Conservation (phyloP, 2,113 vertebrate genomes). For the Paratilapia polleni region DNA sequence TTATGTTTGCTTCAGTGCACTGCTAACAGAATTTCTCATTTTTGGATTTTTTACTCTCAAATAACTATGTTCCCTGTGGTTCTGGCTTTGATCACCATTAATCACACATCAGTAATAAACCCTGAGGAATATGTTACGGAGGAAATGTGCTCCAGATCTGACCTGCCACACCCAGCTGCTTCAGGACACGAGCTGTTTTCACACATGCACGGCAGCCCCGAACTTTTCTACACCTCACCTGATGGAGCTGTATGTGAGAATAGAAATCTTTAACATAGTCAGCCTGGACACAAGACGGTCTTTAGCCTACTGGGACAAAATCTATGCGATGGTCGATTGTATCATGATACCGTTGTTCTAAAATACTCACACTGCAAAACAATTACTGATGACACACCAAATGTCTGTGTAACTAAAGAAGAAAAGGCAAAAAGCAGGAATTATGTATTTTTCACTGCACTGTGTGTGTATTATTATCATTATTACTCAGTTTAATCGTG, state of each 20-base stretch:
- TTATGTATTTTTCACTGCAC: neutral
- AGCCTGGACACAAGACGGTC: neutral
- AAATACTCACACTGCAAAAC: neutral
- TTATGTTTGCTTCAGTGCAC: neutral
- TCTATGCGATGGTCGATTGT: neutral
- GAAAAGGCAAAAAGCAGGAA: neutral
- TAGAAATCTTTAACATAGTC: neutral
- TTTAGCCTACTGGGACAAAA: neutral
- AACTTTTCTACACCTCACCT: conserved; percentile 1
- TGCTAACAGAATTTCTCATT: neutral
- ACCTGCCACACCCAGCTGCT: conserved; percentile 8
- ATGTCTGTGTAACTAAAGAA: neutral
- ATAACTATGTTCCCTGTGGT: neutral
- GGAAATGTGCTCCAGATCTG: neutral
- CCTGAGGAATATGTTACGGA: neutral
- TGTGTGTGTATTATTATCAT: neutral
- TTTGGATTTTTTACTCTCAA: neutral
- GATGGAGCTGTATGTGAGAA: neutral
- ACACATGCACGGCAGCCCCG: neutral
- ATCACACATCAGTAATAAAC: neutral
- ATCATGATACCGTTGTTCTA: neutral
- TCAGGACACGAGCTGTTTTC: neutral
- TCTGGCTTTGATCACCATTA: neutral
- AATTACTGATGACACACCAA: neutral
- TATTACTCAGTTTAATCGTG: neutral